A percentile compares a stretch with the other conserved stretches of the same genome.
phyloP scores from a whole-genome alignment of 2,888 invertebrate genomes.

The Hirtodrosophila duncani region DNA sequence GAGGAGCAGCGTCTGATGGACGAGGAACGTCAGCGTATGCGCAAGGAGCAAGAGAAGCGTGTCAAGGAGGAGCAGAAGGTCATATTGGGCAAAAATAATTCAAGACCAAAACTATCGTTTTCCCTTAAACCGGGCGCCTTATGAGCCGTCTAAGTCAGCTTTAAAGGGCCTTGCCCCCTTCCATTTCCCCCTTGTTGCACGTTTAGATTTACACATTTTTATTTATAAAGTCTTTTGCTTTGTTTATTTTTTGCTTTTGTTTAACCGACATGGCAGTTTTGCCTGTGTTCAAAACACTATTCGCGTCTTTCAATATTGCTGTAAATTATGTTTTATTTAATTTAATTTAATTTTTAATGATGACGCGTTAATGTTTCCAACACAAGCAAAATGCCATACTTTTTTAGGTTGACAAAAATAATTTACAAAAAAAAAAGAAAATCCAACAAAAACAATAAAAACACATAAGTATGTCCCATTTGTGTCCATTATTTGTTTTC shows the following conservation, averaged over 20 bases:
- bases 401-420: constrained; percentile 17
- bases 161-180: not conserved
- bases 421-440: constrained; percentile 10
- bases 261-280: constrained; percentile 29
- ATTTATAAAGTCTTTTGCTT: constrained; percentile 51
- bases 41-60: constrained; percentile 94
- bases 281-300: constrained; percentile 39
- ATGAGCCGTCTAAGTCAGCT: constrained; percentile 78
- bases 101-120: constrained; percentile 96
- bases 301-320: constrained; percentile 35
- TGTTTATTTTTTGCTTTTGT: constrained; percentile 40
- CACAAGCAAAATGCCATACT: constrained; percentile 43
- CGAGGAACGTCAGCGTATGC: constrained; percentile 94
- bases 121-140: constrained; percentile 88
- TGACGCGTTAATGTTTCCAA: constrained; percentile 25
- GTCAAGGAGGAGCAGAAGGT: constrained; percentile 97
- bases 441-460: no score
- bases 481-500: not conserved
- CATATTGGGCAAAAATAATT: constrained; percentile 97
- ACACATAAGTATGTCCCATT: not conserved
- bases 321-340: constrained; percentile 39
- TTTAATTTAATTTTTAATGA: constrained; percentile 39
- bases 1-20: constrained; percentile 98
- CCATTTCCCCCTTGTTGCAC: not conserved
- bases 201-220: no score